phyloP scores from a whole-genome alignment of 2,888 invertebrate genomes.

The Nyleta sp. region DNA sequence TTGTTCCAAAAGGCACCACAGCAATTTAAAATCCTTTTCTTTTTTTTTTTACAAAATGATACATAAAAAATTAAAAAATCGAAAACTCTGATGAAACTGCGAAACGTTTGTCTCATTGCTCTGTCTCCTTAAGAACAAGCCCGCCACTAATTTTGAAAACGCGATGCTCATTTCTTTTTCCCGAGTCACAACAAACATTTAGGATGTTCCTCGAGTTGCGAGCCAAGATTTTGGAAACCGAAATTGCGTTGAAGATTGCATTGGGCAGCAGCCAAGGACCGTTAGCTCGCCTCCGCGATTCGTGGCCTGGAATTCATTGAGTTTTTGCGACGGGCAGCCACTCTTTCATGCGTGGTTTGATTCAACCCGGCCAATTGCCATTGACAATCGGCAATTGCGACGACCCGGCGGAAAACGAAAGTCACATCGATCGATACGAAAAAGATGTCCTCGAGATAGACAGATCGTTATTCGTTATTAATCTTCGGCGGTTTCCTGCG shows the following conservation, averaged over 20 bases:
- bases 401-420: constrained; percentile 35
- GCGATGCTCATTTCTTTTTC: neutral
- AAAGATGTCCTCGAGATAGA: constrained; percentile 35
- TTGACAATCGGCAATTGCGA: too few relatives aligned
- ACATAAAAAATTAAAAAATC: too few relatives aligned
- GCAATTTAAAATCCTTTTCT: too few relatives aligned
- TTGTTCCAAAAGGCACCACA: too few relatives aligned
- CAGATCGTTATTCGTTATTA: constrained; percentile 35
- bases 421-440: constrained; percentile 9
- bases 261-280: constrained; percentile 60
- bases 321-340: constrained; percentile 49
- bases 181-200: constrained; percentile 8
- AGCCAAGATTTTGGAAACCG: constrained; percentile 51
- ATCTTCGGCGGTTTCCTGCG: constrained; percentile 34
- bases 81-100: too few relatives aligned
- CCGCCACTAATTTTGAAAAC: neutral
- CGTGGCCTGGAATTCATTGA: constrained; percentile 64
- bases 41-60: too few relatives aligned
- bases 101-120: too few relatives aligned
- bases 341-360: constrained; percentile 14
- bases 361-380: too few relatives aligned
- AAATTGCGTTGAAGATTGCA: constrained; percentile 54
- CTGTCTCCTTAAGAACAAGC: too few relatives aligned
- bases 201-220: neutral
- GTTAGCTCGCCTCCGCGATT: constrained; percentile 54